These are phyloP conservation scores for Gryllus longicercus DNA, from an alignment of 2,888 invertebrate genomes.

Conservation along the genomic window DNA sequence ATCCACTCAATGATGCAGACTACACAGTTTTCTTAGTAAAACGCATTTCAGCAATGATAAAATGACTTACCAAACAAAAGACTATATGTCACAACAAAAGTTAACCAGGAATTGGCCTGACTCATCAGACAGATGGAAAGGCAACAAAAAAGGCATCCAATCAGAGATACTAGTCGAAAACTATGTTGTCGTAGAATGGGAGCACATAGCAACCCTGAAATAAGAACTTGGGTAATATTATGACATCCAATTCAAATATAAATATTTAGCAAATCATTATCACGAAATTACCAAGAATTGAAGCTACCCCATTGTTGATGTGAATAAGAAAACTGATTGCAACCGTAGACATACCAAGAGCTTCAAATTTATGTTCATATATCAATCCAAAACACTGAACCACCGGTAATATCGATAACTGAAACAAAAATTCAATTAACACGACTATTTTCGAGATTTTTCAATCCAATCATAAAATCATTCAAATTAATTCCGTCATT, in stretches of 20 bases:
- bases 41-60: too few relatives aligned
- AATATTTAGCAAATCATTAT: too few relatives aligned
- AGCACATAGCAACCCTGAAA: not conserved
- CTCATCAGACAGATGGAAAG: not conserved
- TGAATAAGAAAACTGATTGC: not conserved
- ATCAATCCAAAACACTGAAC: not conserved
- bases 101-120: not conserved
- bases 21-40: too few relatives aligned
- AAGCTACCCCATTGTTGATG: not conserved
- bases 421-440: not conserved
- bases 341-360: not conserved
- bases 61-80: not conserved
- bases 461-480: too few relatives aligned
- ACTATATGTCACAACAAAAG: not conserved
- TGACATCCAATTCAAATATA: too few relatives aligned
- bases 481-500: too few relatives aligned
- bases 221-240: not conserved
- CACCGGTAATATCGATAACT: not conserved
- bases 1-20: too few relatives aligned
- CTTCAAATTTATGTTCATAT: not conserved
- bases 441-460: too few relatives aligned
- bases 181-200: too few relatives aligned
- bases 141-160: not conserved
- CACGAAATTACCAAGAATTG: not conserved
- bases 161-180: not conserved